Evolutionary conservation across 92 coral and sea anemone genomes (phyloP).

Genomic region (Epizoanthus fatuus): DNA sequence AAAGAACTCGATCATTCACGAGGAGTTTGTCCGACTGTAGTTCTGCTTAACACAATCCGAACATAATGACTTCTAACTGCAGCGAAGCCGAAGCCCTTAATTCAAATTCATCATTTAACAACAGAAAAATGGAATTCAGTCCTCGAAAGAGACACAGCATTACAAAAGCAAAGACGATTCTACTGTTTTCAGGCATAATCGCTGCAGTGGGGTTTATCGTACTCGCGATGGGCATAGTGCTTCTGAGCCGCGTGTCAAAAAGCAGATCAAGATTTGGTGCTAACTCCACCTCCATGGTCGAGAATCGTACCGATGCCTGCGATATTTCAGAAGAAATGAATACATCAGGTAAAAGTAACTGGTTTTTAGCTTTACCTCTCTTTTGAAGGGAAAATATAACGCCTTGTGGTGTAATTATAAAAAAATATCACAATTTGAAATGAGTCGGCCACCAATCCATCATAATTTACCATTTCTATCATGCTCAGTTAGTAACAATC

Average conservation of each 20-base stretch:
- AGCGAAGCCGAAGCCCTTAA: slow-evolving; percentile 40
- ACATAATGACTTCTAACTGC: not conserved
- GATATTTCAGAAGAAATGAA: slow-evolving; percentile 24
- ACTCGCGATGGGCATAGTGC: slow-evolving; percentile 10
- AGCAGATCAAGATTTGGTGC: not conserved
- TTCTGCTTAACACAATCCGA: not conserved
- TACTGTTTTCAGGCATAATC: slow-evolving; percentile 20
- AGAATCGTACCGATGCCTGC: slow-evolving; percentile 8
- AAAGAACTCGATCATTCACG: not conserved
- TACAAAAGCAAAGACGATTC: slow-evolving; percentile 7
- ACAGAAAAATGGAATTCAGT: slow-evolving; percentile 33
- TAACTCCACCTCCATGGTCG: not conserved
- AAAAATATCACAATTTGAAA: slow-evolving; percentile 1
- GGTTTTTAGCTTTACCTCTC: not conserved
- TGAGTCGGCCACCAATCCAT: not conserved
- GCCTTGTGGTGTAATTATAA: not conserved
- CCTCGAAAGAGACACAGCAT: slow-evolving; percentile 4
- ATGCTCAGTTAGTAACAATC: slow-evolving; percentile 1
- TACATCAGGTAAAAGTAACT: slow-evolving; percentile 18
- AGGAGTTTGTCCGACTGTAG: slow-evolving; percentile 1
- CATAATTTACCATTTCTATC: not conserved
- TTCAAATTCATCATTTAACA: slow-evolving; percentile 13
- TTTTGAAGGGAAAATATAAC: not conserved
- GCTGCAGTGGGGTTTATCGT: slow-evolving; percentile 22
- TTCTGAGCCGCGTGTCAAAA: slow-evolving; percentile 1